Evolutionary conservation across 2,797 vertebrate genomes (phyloP).

Genomic region (Allobates femoralis): DNA sequence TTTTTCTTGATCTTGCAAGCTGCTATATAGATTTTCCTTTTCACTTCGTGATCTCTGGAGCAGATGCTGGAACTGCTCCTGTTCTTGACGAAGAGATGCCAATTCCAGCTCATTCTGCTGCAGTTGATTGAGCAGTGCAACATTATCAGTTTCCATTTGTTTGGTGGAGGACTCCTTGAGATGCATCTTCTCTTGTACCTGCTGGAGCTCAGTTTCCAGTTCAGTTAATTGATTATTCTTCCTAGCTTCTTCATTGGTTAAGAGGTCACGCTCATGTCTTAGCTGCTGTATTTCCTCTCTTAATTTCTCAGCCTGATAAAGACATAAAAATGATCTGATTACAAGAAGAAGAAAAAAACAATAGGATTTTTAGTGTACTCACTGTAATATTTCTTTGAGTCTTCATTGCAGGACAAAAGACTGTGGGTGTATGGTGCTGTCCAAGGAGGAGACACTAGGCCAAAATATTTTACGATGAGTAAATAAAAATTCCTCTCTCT

Average conservation of each 20-base stretch:
- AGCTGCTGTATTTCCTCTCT: conserved; percentile 24
- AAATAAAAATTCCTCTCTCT: too few relatives aligned
- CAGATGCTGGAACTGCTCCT: conserved; percentile 66
- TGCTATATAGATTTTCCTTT: conserved; percentile 65
- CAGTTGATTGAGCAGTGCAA: not conserved
- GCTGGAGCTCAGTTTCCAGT: not conserved
- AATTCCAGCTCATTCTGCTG: conserved; percentile 60
- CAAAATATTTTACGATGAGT: too few relatives aligned
- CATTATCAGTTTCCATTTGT: conserved; percentile 43
- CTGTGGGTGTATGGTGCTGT: too few relatives aligned
- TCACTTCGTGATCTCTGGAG: conserved; percentile 62
- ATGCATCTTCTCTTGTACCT: conserved; percentile 8
- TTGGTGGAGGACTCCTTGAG: not conserved
- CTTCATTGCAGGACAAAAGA: too few relatives aligned
- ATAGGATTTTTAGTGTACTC: too few relatives aligned
- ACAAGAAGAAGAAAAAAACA: not conserved
- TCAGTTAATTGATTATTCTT: not conserved
- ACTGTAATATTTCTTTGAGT: too few relatives aligned
- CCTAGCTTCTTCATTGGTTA: not conserved
- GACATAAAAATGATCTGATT: too few relatives aligned
- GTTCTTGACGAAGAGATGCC: conserved; percentile 54
- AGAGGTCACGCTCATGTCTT: not conserved
- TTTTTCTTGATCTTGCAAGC: conserved; percentile 59
- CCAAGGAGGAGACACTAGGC: too few relatives aligned
- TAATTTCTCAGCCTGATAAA: conserved; percentile 4